Evolutionary conservation across 2,797 vertebrate species (phyloP), one percentile per base, ranked within the genome.

Genomic region (Spea hammondii): DNA sequence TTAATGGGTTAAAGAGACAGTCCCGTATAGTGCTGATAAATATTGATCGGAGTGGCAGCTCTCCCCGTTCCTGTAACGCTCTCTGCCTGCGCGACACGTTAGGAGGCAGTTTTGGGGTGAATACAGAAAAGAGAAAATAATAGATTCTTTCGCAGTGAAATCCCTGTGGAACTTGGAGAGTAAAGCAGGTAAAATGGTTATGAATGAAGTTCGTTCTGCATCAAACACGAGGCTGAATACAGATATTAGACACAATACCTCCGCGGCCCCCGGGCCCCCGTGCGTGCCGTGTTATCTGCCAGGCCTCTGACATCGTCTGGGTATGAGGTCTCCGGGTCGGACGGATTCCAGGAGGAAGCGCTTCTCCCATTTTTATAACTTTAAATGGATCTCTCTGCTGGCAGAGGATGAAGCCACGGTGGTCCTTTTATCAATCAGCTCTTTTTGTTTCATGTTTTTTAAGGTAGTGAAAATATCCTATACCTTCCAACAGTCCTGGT

Each of bases 101-200:
- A 47, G 2, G 12, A 65, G 50, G 73, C 46, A 57, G 5, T 8
- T 46, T 60, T 45, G 14, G 13, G 67, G 60, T 68, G 62, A 81
- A 60, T 11, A 14, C 12, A 65, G 57, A 54, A 57, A 17, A 53
- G 59, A 71, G 51, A 62, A 71, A 65, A 71, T 67, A 80, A 81
- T 77, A 64, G 69, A 32, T 76, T 64, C 64, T 73, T 69, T 72
- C 17, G 49, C 69, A 44, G 54, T 67, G 74, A 77, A 71, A 77
- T 77, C 70, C 54, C 64, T n/a, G 53, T 59, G 73, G 79, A 64
- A 77, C 57, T 81, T 4, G 47, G 10, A 53, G 79, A 67, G 62
- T 81, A 77, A 76, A 62, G 74, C 47, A 65, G 73, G 74, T 81
- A 77, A 80, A 81, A 77, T 81, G 74, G 64, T 67, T 71, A 72